These are phyloP conservation scores for Odobenus rosmarus DNA, from an alignment of 2,113 vertebrate species.

Conservation along the genomic window DNA sequence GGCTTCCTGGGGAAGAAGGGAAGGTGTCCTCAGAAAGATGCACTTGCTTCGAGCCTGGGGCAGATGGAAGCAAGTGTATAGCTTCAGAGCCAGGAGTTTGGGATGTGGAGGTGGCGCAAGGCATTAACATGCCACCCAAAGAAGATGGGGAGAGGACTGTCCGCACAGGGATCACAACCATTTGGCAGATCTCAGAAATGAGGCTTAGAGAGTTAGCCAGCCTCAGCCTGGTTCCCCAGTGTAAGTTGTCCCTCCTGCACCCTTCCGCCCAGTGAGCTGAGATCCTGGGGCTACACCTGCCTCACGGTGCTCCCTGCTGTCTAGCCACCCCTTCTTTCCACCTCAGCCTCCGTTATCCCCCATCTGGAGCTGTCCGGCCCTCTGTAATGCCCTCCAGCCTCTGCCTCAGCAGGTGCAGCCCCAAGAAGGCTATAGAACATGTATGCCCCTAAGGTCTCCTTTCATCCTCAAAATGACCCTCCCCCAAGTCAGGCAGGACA, in stretches of 20 bases:
- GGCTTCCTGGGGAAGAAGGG: rapidly evolving
- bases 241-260: background rate
- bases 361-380: rapidly evolving
- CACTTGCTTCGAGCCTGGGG: background rate
- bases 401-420: background rate
- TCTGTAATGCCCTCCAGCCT: rapidly evolving
- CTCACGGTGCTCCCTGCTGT: rapidly evolving
- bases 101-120: background rate
- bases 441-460: background rate
- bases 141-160: background rate
- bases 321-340: background rate
- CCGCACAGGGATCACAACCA: too few relatives aligned
- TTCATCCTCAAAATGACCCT: background rate
- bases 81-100: background rate
- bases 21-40: background rate
- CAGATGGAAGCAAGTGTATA: background rate
- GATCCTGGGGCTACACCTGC: background rate
- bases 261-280: rapidly evolving
- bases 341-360: background rate
- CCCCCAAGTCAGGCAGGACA: background rate
- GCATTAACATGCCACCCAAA: background rate
- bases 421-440: background rate
- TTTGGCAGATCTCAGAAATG: background rate
- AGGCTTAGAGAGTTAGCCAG: background rate
- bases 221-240: background rate